Base-by-base conservation (phyloP, 2,797 vertebrate genomes). In the Cyclopterus lumpus region DNA sequence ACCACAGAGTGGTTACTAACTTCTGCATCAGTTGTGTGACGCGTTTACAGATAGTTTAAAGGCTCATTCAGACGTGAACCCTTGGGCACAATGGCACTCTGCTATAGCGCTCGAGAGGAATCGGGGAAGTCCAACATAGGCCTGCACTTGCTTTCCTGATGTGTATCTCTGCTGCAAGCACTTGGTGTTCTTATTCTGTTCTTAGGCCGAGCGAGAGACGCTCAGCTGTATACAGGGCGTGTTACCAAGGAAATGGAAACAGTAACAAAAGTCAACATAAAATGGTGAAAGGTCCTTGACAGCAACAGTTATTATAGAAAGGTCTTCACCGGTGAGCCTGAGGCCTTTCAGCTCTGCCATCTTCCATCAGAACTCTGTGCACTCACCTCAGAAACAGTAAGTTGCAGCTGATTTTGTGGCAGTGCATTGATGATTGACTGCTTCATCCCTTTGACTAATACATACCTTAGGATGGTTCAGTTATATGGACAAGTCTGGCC, bases 11-110 rank as follows among this genome's bases (percentile, higher is more conserved):
- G 66, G 67, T 36, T 67, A 65, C 24, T 14, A 59, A 59, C 46
- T 34, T 71, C 65, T 80, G 72, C 72, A 74, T 77, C 80, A 79
- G 54, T 62, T 78, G 54, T 32, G 6, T 77, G 68, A 57, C 11
- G 3, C 67, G 75, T 81, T 78, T 60, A 80, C 51, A 79, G 71
- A 81, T 75, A 77, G 30, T 76, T 82, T 83, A 71, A 72, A 73
- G 71, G 76, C 11, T 85, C 76, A 74, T 63, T 86, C 74, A 79
- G 55, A 82, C 79, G 71, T 77, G 57, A 49, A 22, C 4, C n/a
- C 20, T 3, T 58, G 67, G n/a, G 15, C 30, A 61, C 67, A 59
- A 51, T 67, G 67, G 80, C 64, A 40, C 26, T 53, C 22, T 42
- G n/a, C 61, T 71, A 12, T 24, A 67, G 22, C 3, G 3, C 54